Base-by-base conservation (phyloP, 1,140 invertebrate species). In the Eumaeus atala region DNA sequence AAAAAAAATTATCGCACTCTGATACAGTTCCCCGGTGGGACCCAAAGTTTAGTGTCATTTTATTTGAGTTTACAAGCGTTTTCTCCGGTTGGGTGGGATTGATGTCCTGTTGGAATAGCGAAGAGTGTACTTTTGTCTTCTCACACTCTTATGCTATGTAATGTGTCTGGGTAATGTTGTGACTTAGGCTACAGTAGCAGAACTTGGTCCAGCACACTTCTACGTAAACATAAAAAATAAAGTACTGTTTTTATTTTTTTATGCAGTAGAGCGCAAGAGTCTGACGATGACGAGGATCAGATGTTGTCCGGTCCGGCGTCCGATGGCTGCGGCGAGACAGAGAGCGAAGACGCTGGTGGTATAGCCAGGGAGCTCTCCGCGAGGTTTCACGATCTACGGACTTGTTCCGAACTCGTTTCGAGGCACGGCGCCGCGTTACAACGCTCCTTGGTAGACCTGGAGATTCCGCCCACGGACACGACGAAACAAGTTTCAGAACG, bases 361-460 rank as follows among this genome's bases (percentile, higher is more conserved):
- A 90, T 91, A 37, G 88, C 91, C 0, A 74, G 91, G 1, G 91
- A 92, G 64, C 74, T 92, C 4, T 88, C 89, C 14, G 78, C 85
- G 1, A 61, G 80, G 77, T 87, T 98, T 56, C 95, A 98, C 68
- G 95, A 97, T 67, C 88, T 99, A 63, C 93, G 95, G 67, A 96
- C 94, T 0, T 98, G 96, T 77, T 93, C 95, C 61, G 96, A 98
- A 67, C 87, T 98, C 0, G 95, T 99, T 62, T 89, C 91, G 1
- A 97, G 97, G 78, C 95, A 97, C 73, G 96, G 95, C 10, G 89
- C 91, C 14, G 92, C 93, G 5, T 84, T 99, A 34, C 96, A 97
- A 74, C 90, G 94, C 50, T 92, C 95, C 0, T 89, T 98, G 0
- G 92, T 91, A 5, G 97, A 98, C 68, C 79, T 98, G 11, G 96